Evolutionary conservation across 2,888 invertebrate genomes (phyloP), one percentile per base, ranked within the genome.

Genomic region (Leptopterna dolabrata): DNA sequence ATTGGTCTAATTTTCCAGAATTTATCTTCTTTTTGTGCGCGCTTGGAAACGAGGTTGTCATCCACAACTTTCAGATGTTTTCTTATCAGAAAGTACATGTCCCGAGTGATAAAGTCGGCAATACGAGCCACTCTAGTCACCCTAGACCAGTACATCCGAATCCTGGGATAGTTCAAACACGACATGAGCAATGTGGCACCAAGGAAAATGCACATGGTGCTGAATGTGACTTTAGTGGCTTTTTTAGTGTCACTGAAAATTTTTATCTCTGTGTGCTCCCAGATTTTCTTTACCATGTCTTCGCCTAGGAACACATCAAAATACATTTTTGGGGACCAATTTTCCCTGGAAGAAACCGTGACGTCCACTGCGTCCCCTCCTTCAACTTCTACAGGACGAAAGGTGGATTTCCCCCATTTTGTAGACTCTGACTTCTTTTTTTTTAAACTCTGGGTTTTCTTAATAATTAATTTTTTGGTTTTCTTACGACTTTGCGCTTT

Each of bases 141-240:
- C 82, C 76, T 88, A 41, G 85, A 81, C 88, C 82, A 88, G 41
- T 82, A 87, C 86, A 88, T 88, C 47, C 82, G 14, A 36, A 88
- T 88, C 19, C 41, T 30, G 6, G 36, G 78, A 19, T 36, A 78
- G 4, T 78, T 78, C n/a, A 78, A 78, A 41, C 78, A 78, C 1
- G 78, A 78, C 78, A 78, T 78, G 19, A 78, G n/a, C 6, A 78
- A 6, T 13, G 78, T 41, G 3, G 41, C 24, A 7, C 78, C 78
- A 43, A 78, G 30, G 78, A 78, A 78, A n/a, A 43, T 43, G 43
- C 43, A 43, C 43, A 43, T 43, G 6, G 43, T 9, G 43, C 43
- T 11, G 11, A 43, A 43, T 43, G 43, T 43, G 6, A 43, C 11
- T 11, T 43, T 43, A 9, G 43, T 43, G 43, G 43, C 43, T 43